Conservation (phyloP, 2,888 invertebrate genomes). For the Drosophila crucigera region DNA sequence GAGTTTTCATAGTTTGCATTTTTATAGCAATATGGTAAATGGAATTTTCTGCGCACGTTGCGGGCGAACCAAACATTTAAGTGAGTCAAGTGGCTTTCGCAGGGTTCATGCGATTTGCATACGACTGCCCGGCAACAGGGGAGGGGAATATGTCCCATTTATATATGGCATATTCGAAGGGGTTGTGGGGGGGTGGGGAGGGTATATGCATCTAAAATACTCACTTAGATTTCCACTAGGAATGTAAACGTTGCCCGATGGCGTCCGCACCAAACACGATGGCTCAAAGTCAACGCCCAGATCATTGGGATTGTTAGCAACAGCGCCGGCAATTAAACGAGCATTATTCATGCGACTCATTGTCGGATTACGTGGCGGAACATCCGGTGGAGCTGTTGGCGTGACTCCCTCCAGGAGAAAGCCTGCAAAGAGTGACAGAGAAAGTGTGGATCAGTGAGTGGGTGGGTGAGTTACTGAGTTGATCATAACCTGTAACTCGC, state of each 20-base stretch:
- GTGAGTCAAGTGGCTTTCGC: constrained; percentile 71
- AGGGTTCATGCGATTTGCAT: constrained; percentile 62
- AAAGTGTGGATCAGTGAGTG: constrained; percentile 5
- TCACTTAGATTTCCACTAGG: constrained; percentile 91
- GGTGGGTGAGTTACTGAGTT: background rate
- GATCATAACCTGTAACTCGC: constrained; percentile 11
- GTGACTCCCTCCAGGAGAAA: constrained; percentile 93
- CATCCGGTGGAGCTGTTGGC: constrained; percentile 91
- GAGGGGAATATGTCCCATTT: constrained; percentile 9
- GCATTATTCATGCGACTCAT: constrained; percentile 97
- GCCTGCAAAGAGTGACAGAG: constrained; percentile 87
- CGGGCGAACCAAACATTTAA: constrained; percentile 67
- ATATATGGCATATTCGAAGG: background rate
- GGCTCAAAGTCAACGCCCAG: constrained; percentile 93
- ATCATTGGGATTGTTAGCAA: constrained; percentile 89
- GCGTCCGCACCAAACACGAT: constrained; percentile 95
- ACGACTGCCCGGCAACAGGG: constrained; percentile 11
- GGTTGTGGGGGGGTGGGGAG: background rate
- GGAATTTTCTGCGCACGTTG: constrained; percentile 59
- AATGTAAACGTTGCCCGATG: constrained; percentile 97
- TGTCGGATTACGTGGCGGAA: constrained; percentile 95
- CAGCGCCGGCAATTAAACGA: constrained; percentile 91
- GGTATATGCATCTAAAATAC: constrained; percentile 72
- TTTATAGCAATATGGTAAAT: constrained; percentile 76
- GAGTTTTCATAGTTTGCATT: constrained; percentile 55